Base-by-base conservation (phyloP, 2,888 invertebrate species). In the Microctonus hyperodae region DNA sequence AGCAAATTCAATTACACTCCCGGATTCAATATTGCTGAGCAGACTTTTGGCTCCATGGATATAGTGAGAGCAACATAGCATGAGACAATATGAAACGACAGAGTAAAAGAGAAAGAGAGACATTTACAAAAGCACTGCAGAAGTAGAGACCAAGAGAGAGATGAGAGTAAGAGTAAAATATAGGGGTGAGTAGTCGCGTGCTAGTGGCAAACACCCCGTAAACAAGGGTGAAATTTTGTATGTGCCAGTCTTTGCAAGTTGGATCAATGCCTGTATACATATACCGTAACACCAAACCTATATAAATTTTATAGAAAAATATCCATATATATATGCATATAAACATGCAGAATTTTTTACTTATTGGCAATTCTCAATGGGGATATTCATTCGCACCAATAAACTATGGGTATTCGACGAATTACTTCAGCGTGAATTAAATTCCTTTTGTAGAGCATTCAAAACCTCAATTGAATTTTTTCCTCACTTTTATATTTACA, bases 1-100 rank as follows among this genome's bases (percentile, higher is more conserved):
- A 77, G 73, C 70, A 74, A 79, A 79, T 78, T 79, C 79, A 79
- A 79, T 79, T 78, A 79, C 75, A 73, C 66, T 73, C 69, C 70
- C 64, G 71, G 69, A 76, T 75, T 78, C 74, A 72, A 75, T 78
- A 75, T 75, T 73, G 73, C 71, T 72, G 64, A 67, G 72, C 64
- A 69, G 70, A 70, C 68, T 68, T n/a, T 69, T 70, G 61, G 50
- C n/a, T 57, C 65, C 22, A 40, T 13, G n/a, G 60, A 40, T 37
- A 56, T 40, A 16, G 48, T 44, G 31, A 37, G 48, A 48, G 51
- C 57, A 44, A 44, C 33, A 62, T 48, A 48, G 44, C 10, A 23
- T 11, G 25, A 28, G 25, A 25, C 13, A 56, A 16, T 25, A 57
- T 23, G 59, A 40, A 28, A 55, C n/a, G 62, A 55, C 25, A 58